Evolutionary conservation across 1,140 invertebrate genomes (phyloP).

Genomic region (Thaumatotibia leucotreta): DNA sequence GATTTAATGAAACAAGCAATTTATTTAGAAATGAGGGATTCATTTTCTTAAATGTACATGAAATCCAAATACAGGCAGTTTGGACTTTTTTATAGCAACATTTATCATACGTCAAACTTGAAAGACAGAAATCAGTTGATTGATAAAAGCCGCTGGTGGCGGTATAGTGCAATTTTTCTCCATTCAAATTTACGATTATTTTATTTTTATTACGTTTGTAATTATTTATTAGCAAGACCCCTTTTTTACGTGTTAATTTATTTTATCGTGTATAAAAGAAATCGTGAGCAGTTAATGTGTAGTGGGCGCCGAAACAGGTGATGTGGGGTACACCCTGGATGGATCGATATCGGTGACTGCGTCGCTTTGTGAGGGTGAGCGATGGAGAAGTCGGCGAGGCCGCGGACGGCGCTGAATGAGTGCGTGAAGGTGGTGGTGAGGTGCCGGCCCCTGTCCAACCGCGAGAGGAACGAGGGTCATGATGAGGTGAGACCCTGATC

Average conservation of each 20-base stretch:
- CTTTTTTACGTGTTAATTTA: constrained; percentile 29
- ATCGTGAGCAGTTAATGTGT: constrained; percentile 24
- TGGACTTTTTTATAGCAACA: not conserved
- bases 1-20: no score
- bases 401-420: constrained; percentile 80
- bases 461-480: constrained; percentile 86
- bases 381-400: constrained; percentile 72
- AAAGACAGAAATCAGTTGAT: constrained; percentile 47
- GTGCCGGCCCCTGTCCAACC: constrained; percentile 92
- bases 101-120: not conserved
- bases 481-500: constrained; percentile 76
- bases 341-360: constrained; percentile 72
- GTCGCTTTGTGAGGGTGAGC: constrained; percentile 48
- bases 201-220: constrained; percentile 56
- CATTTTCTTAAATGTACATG: not conserved
- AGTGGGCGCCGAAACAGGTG: constrained; percentile 46
- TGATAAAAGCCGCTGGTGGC: constrained; percentile 52
- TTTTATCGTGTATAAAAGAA: constrained; percentile 12
- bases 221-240: constrained; percentile 46
- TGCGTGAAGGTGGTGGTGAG: constrained; percentile 93
- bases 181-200: constrained; percentile 61
- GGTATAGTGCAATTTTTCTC: constrained; percentile 43
- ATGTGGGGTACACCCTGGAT: constrained; percentile 60
- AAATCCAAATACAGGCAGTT: not conserved
- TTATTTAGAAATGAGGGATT: no score